Evolutionary conservation across 2,888 invertebrate genomes (phyloP).

Genomic region (Drosophila cyrtoloma): DNA sequence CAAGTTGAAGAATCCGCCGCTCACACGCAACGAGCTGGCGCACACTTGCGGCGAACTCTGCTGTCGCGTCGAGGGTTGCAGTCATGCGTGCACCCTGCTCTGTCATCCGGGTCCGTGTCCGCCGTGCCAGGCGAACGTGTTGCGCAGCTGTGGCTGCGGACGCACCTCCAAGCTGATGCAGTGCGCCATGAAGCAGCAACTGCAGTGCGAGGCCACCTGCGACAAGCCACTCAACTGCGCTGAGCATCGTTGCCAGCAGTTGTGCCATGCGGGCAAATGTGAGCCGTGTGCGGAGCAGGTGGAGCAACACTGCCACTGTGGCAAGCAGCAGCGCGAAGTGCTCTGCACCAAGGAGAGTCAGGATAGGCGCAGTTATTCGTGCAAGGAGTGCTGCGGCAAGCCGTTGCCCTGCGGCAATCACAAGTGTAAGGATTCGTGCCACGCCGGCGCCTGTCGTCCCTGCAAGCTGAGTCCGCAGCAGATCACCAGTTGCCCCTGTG

Average conservation of each 20-base stretch:
- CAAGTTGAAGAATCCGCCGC: constrained; percentile 90
- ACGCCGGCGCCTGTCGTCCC: constrained; percentile 88
- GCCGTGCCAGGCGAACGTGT: constrained; percentile 92
- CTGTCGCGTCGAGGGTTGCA: constrained; percentile 86
- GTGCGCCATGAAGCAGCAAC: constrained; percentile 90
- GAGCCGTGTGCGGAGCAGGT: constrained; percentile 89
- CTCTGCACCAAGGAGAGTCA: constrained; percentile 87
- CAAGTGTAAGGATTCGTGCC: constrained; percentile 89
- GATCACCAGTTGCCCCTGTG: constrained; percentile 91
- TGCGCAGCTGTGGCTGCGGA: constrained; percentile 92
- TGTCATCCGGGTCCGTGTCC: constrained; percentile 99
- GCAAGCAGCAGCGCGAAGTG: constrained; percentile 87
- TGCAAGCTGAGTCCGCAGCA: constrained; percentile 88
- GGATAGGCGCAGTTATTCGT: constrained; percentile 86
- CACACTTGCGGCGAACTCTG: constrained; percentile 97
- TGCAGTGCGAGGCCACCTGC: constrained; percentile 92
- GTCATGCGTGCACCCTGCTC: constrained; percentile 91
- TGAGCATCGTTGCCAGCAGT: constrained; percentile 89
- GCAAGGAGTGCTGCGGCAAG: constrained; percentile 88
- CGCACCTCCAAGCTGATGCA: constrained; percentile 89
- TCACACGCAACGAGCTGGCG: constrained; percentile 91
- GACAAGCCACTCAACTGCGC: constrained; percentile 91
- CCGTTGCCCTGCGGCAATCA: constrained; percentile 90
- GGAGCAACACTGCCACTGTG: constrained; percentile 91
- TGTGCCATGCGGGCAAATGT: constrained; percentile 94